These are phyloP conservation scores for Enteromius anoplus DNA, from an alignment of 2,797 vertebrate species.

Conservation along the genomic window DNA sequence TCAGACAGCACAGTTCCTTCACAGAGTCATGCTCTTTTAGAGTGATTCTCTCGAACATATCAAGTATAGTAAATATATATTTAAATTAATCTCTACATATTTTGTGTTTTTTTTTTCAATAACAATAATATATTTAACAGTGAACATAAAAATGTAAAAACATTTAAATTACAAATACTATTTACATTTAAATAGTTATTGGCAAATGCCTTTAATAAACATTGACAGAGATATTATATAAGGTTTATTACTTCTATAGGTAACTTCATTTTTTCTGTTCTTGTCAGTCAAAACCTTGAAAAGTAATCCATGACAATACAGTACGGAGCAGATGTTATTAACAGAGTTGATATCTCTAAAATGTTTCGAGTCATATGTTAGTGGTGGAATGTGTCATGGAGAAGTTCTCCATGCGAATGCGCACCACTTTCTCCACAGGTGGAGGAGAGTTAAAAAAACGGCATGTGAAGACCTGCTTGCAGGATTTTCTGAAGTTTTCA, in stretches of 20 bases:
- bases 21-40: slow-evolving; percentile 1
- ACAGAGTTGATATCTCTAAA: neutral
- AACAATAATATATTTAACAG: slow-evolving; percentile 24
- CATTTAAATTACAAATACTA: slow-evolving; percentile 23
- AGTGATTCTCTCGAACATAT: slow-evolving; percentile 27
- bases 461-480: slow-evolving; percentile 76
- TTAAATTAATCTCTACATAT: neutral
- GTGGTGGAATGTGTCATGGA: slow-evolving; percentile 80
- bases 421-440: slow-evolving; percentile 66
- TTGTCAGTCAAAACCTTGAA: slow-evolving; percentile 7
- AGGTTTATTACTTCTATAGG: neutral
- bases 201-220: slow-evolving; percentile 4
- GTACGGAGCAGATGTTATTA: neutral
- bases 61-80: neutral
- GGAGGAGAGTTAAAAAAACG: slow-evolving; percentile 58
- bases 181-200: slow-evolving; percentile 32
- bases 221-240: neutral
- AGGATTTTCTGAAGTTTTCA: slow-evolving; percentile 83
- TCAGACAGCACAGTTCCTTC: neutral
- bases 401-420: slow-evolving; percentile 80
- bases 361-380: slow-evolving; percentile 63
- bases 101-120: neutral
- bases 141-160: slow-evolving; percentile 5
- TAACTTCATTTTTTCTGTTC: neutral
- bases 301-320: neutral